Base-by-base conservation (phyloP, 2,113 vertebrate species). In the Ploceus nigricollis region DNA sequence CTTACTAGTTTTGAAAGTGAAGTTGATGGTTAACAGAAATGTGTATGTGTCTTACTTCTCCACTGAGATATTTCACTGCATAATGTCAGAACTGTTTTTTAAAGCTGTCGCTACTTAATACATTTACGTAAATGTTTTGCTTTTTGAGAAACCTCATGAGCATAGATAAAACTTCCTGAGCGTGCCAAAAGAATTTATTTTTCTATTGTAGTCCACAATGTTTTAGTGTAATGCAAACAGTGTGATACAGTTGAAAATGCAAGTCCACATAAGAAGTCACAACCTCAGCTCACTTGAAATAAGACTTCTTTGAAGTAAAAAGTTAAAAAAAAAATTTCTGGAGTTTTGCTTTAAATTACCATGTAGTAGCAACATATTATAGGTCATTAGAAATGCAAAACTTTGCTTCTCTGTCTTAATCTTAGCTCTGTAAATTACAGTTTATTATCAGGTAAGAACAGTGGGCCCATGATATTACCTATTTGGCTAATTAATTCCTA, bases 51-150 rank as follows among this genome's bases (percentile, higher is more conserved):
- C 54, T 90, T 91, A 75, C 65, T 51, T 95, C 92, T 87, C 47
- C 33, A 77, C 91, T 81, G 39, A 88, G 68, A 73, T 69, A 85
- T 70, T 93, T 90, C 75, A 75, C 96, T 90, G 85, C 51, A 51
- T 53, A 92, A 83, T 92, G 68, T 92, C 92, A 83, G 73, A 93
- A 90, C 16, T 91, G 82, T 92, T 97, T 94, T 89, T 63, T 88
- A 83, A 77, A 90, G 30, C 65, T 91, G 75, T 86, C 88, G 83
- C 50, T 93, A 50, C 42, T 76, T 85, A 61, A 90, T 63, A 72
- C 16, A 47, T 70, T 92, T 79, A 76, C 9, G 58, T 81, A 50
- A 90, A 81, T 76, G 51, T 85, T 93, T 94, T 68, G 44, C n/a
- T 63, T 63, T 86, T 54, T 45, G 54, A 94, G 78, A 86, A 94